Evolutionary conservation across 2,797 vertebrate genomes (phyloP).

Genomic region (Sebastes glaucus): DNA sequence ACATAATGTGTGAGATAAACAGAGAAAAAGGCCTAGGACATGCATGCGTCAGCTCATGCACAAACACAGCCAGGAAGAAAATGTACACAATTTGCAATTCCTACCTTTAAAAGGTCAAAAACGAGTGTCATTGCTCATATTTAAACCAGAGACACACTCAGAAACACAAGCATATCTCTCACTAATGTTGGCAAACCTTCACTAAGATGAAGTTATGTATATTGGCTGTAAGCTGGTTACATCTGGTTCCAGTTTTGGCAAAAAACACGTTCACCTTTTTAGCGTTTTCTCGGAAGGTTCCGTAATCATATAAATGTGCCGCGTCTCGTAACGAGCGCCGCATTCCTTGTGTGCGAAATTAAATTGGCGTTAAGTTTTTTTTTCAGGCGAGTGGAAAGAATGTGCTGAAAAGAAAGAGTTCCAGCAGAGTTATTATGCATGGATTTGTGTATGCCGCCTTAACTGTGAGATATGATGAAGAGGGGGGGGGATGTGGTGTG

Average conservation of each 20-base stretch:
- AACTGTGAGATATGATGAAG: conserved; percentile 4
- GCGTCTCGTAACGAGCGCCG: neutral
- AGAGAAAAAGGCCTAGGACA: neutral
- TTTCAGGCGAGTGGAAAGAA: conserved; percentile 3
- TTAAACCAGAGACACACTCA: neutral
- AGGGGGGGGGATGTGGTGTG: neutral
- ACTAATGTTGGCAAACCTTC: conserved; percentile 17
- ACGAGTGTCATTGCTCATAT: conserved; percentile 24
- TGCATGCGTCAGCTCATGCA: neutral
- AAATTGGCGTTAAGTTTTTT: conserved; percentile 16
- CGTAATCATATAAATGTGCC: neutral
- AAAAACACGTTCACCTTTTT: neutral
- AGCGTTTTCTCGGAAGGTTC: neutral
- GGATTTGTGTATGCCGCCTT: conserved; percentile 9
- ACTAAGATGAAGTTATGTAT: neutral
- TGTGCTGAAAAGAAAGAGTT: neutral
- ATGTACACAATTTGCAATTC: conserved; percentile 39
- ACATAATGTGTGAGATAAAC: conserved; percentile 15
- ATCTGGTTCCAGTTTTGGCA: conserved; percentile 40
- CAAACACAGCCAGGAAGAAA: neutral
- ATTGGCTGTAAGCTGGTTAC: conserved; percentile 6
- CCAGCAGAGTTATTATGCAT: conserved; percentile 31
- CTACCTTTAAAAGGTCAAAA: conserved; percentile 52
- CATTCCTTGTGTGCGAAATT: conserved; percentile 34
- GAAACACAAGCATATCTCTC: neutral